Conservation (phyloP, 2,888 invertebrate genomes). For the Apamea crenata region DNA sequence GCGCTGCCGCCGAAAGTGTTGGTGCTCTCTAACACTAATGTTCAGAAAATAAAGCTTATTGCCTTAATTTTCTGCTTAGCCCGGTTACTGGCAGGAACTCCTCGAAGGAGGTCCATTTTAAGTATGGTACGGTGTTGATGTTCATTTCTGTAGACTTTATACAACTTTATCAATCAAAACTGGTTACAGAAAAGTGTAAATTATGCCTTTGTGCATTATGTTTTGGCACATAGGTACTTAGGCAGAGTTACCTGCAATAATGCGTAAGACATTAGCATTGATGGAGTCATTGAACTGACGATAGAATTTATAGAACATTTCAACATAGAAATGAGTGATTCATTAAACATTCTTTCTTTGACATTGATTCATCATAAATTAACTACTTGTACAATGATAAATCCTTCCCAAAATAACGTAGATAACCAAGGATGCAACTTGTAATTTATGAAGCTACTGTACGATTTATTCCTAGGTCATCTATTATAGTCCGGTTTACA, state of each 20-base stretch:
- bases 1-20: not conserved
- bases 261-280: not conserved
- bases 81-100: too few relatives aligned
- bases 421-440: conserved; percentile 7
- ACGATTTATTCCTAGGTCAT: conserved; percentile 40
- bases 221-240: not conserved
- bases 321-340: conserved; percentile 1
- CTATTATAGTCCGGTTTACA: conserved; percentile 33
- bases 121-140: too few relatives aligned
- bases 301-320: not conserved
- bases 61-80: too few relatives aligned
- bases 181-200: not conserved
- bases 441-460: conserved; percentile 18
- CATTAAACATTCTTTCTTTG: not conserved
- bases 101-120: not conserved
- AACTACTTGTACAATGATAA: not conserved
- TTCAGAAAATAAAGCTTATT: too few relatives aligned
- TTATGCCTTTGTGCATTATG: not conserved
- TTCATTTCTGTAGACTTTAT: not conserved
- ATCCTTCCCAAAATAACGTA: conserved; percentile 22
- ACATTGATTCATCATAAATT: conserved; percentile 6
- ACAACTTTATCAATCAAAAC: not conserved
- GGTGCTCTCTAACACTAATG: too few relatives aligned
- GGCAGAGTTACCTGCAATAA: conserved; percentile 1
- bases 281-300: not conserved